Evolutionary conservation across 2,797 vertebrate genomes (phyloP).

Genomic region (Enteromius viviparus): DNA sequence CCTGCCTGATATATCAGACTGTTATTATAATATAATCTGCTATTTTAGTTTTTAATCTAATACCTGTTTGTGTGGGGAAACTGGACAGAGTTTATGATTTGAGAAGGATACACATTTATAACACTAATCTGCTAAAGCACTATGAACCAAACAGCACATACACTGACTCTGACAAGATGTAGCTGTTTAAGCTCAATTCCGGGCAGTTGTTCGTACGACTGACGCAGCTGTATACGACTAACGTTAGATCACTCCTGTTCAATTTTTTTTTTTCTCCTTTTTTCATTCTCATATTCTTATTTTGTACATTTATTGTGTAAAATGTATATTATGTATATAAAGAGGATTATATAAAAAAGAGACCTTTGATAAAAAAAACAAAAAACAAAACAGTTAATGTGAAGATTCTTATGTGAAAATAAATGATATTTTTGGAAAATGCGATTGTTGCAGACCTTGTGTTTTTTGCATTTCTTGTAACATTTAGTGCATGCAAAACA

Average conservation of each 20-base stretch:
- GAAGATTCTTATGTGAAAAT: slow-evolving; percentile 81
- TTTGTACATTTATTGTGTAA: slow-evolving; percentile 82
- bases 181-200: slow-evolving; percentile 66
- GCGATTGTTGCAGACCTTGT: slow-evolving; percentile 52
- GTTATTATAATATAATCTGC: background rate
- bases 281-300: slow-evolving; percentile 66
- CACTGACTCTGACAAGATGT: slow-evolving; percentile 54
- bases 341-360: slow-evolving; percentile 77
- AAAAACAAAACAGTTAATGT: slow-evolving; percentile 73
- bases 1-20: background rate
- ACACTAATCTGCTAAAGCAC: slow-evolving; percentile 34
- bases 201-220: slow-evolving; percentile 65
- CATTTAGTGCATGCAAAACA: background rate
- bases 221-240: slow-evolving; percentile 69
- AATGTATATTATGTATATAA: slow-evolving; percentile 79
- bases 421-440: slow-evolving; percentile 81
- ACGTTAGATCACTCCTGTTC: slow-evolving; percentile 61
- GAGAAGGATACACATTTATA: background rate
- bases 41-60: background rate
- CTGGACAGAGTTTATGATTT: background rate
- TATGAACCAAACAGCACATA: slow-evolving; percentile 27
- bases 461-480: background rate
- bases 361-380: slow-evolving; percentile 73
- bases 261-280: slow-evolving; percentile 11
- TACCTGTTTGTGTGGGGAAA: background rate